These are phyloP conservation scores for Petrolisthes manimaculis DNA, from an alignment of 2,888 invertebrate genomes.

Conservation along the genomic window DNA sequence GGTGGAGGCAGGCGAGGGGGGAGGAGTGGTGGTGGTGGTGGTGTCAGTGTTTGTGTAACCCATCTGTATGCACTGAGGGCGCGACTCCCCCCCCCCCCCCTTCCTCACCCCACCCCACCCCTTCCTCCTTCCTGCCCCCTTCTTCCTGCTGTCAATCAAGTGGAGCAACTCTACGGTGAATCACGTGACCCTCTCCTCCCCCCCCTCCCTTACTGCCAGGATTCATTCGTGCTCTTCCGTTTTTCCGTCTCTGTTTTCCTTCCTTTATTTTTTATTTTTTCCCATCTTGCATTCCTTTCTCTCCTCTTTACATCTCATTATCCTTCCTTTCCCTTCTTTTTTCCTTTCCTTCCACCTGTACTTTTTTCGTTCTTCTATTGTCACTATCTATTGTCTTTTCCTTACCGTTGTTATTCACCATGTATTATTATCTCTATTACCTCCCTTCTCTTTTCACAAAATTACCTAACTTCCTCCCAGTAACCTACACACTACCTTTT, in stretches of 20 bases:
- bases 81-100: conserved; percentile 2
- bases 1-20: neutral
- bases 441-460: neutral
- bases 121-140: neutral
- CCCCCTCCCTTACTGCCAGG: neutral
- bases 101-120: too few species aligned
- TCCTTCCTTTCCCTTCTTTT: neutral
- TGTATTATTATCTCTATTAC: neutral
- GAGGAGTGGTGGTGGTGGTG: neutral
- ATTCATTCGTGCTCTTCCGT: neutral
- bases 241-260: neutral
- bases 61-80: conserved; percentile 31
- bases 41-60: neutral
- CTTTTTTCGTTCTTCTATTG: neutral
- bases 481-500: neutral
- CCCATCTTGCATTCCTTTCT: conserved; percentile 8
- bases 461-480: neutral
- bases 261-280: neutral
- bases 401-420: neutral
- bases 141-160: conserved; percentile 19
- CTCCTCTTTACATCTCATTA: conserved; percentile 1
- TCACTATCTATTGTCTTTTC: neutral
- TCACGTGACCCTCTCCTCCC: neutral
- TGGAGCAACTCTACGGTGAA: conserved; percentile 6
- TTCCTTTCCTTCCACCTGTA: neutral